A percentile compares a stretch with the other conserved stretches of the same genome.
These are phyloP conservation scores for Parnassius glacialis DNA, from an alignment of 2,888 invertebrate species.

Conservation along the genomic window DNA sequence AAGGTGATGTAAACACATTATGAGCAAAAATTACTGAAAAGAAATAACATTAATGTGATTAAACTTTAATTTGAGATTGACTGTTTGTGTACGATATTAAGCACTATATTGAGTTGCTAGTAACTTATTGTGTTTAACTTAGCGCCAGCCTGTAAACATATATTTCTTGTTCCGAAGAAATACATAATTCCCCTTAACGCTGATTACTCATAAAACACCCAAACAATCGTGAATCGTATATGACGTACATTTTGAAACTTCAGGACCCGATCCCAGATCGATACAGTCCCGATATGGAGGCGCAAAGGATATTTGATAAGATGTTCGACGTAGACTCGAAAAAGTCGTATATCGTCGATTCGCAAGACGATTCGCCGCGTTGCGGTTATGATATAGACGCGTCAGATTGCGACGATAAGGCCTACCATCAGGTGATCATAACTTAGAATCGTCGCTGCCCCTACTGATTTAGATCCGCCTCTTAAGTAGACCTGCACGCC, in stretches of 20 bases:
- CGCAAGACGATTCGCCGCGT: conserved; percentile 70
- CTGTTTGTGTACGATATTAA: too few species aligned
- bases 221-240: conserved; percentile 38
- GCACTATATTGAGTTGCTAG: too few species aligned
- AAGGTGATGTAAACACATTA: too few species aligned
- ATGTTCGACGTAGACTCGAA: conserved; percentile 79
- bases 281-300: conserved; percentile 80
- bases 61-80: too few species aligned
- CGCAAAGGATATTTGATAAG: conserved; percentile 81
- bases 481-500: conserved; percentile 76
- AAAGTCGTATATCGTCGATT: conserved; percentile 69
- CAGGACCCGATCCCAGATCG: conserved; percentile 78
- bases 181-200: too few species aligned
- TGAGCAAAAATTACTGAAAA: too few species aligned
- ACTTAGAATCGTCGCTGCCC: conserved; percentile 69
- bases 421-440: conserved; percentile 73
- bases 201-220: neutral
- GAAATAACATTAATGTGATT: too few species aligned
- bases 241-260: conserved; percentile 71
- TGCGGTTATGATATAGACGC: conserved; percentile 77
- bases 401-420: conserved; percentile 76
- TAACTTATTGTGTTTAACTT: too few species aligned
- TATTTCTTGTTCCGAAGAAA: too few species aligned
- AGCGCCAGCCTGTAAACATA: too few species aligned
- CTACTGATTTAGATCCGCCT: conserved; percentile 63